A percentile compares a stretch with the other conserved stretches of the same genome.
Conservation (phyloP, 2,113 vertebrate genomes). For the Mionectes macconnelli region DNA sequence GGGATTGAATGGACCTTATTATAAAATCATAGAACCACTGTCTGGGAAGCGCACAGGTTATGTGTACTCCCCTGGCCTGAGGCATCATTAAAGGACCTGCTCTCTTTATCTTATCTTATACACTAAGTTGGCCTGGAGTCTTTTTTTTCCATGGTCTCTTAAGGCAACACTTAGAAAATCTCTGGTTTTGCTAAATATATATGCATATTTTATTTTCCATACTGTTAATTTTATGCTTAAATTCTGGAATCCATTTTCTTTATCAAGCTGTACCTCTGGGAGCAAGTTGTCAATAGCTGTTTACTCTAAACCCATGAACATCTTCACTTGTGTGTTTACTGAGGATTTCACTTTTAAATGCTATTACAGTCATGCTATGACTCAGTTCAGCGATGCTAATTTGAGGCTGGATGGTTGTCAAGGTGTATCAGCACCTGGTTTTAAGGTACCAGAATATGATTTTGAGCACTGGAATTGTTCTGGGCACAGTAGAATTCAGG, state of each 20-base stretch:
- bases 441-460: background rate
- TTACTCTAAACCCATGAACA: background rate
- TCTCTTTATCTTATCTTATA: no score
- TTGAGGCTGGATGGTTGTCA: background rate
- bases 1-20: no score
- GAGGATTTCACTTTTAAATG: background rate
- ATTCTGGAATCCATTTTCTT: background rate
- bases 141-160: no score
- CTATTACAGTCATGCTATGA: background rate
- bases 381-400: background rate
- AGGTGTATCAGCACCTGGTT: background rate
- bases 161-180: background rate
- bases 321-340: background rate
- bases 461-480: background rate
- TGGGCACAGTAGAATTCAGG: background rate
- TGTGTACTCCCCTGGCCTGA: no score
- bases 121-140: no score
- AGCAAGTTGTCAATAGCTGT: background rate
- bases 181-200: background rate
- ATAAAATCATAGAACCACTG: no score
- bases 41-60: no score
- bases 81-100: no score
- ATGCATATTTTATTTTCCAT: background rate
- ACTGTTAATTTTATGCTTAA: background rate
- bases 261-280: background rate